Base-by-base conservation (phyloP, 2,888 invertebrate genomes). In the Liopterus haemorrhoidalis region DNA sequence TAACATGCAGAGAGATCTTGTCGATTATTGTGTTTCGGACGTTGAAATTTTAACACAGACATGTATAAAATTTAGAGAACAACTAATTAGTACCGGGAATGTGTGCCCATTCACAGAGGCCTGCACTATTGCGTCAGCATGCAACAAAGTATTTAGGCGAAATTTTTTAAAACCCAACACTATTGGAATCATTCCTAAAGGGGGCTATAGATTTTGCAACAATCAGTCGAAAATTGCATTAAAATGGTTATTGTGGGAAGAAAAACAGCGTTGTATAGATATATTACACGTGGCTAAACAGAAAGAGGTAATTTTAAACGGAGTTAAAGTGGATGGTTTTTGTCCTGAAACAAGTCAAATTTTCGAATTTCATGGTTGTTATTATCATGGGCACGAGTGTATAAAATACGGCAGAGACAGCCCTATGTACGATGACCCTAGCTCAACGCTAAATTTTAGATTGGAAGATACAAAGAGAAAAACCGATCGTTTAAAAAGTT, bases 301-400 rank as follows among this genome's bases (percentile, higher is more conserved):
- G 15, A 15, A 2, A 15, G n/a, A 38, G 19, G 27, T 38, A 5
- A 12, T 25, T 15, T 22, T 8, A 9, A 20, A 12, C 12, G 24
- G 12, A 12, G 21, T 37, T 22, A 37, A 37, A 37, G 37, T 25
- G 15, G 38, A 38, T 38, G 38, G 38, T 4, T 38, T 9, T 16
- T 38, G 16, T 27, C 16, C 14, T 5, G 6, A 25, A 8, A 28
- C 5, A 5, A 38, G 27, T 16, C 6, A 5, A 3, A 28, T 38
- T 8, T 22, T 37, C 14, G 37, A 37, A 21, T 37, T 37, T 37
- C 12, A 24, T 14, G 37, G 24, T 4, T 37, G 25, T 38, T 38
- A 27, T 25, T 38, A 28, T 5, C 38, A 38, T n/a, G 38, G 27
- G 2, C 27, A 28, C 12, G 11, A 16, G 2, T 38, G 38, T 25